Base-by-base conservation (phyloP, 1,140 invertebrate genomes). In the Formica selysi region DNA sequence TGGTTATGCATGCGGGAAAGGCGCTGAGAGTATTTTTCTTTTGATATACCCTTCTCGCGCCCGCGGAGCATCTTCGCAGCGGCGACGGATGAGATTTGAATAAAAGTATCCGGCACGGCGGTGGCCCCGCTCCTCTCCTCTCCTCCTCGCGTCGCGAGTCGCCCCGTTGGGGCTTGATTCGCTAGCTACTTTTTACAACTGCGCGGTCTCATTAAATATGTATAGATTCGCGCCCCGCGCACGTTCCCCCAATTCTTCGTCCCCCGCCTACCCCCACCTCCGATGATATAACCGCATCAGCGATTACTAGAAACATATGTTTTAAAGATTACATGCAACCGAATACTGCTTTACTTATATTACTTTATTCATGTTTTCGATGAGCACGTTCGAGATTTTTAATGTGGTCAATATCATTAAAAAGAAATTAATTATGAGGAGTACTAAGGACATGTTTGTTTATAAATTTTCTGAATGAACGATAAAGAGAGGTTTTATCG, bases 191-290 rank as follows among this genome's bases (percentile, higher is more conserved):
- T 92, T 91, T 93, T 92, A 92, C 92, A 91, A 92, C 86, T 91
- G 90, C 88, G 91, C 85, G 88, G 78, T 89, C 92, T 94, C 93
- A 94, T 94, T 94, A 94, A 94, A 94, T 94, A 94, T 94, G 93
- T 94, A 94, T 94, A 94, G 93, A 90, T 90, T 92, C 88, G 76
- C 91, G 87, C 91, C 91, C 89, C 86, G 88, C 85, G 86, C 86
- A 36, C 86, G 81, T 83, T 89, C 80, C 79, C 89, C 76, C 81
- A 89, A 87, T 80, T 87, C 70, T 57, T 62, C n/a, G 8, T 70
- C 13, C 51, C 32, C 22, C 22, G 38, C 76, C 62, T 48, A 13
- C 16, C 57, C 61, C 48, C 19, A 19, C 44, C 61, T 0, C 38
- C 76, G 79, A 91, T 92, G 90, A 91, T 91, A 85, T 86, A 90